Base-by-base conservation (phyloP, 1,140 invertebrate genomes). In the Trissolcus basalis region DNA sequence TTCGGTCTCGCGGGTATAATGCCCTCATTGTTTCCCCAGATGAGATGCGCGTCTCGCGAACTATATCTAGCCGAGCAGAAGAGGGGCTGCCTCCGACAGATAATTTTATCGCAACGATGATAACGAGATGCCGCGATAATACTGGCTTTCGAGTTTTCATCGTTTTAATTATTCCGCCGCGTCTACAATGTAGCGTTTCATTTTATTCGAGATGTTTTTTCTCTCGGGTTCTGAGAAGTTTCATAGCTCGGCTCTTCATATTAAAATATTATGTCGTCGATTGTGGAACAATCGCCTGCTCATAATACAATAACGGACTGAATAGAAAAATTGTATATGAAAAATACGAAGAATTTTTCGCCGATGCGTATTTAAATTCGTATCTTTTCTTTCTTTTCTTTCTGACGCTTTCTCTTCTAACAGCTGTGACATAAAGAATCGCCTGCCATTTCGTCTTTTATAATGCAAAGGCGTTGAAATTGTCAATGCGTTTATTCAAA, bases 1-100 rank as follows among this genome's bases (percentile, higher is more conserved):
- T 48, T 47, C 16, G 47, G 47, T 47, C 59, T 63, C 77, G 36
- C 78, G 58, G 71, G 60, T 63, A 65, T 65, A 65, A 65, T 65
- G 61, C 51, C 61, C 61, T 41, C 61, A 36, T 65, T 65, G 61
- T 65, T 55, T 13, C 4, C 1, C 43, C 9, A 39, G n/a, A n/a
- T 11, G 9, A 39, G 39, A 35, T 1, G 36, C 10, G 27, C 27
- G 16, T 45, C 32, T 27, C 50, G 10, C 58, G 56, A 36, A 49
- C 43, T n/a, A n/a, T n/a, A n/a, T n/a, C n/a, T n/a, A 49, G 33
- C 41, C n/a, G 14, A n/a, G 19, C n/a, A 0, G 48, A 39, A 36
- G 48, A 51, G 60, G 49, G 43, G 48, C 48, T 58, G 12, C 47
- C 39, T 45, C 49, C 13, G 33, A 4, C 36, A 49, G 51, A 55